Conservation (phyloP, 2,888 invertebrate species). For the Oscheius sp. region DNA sequence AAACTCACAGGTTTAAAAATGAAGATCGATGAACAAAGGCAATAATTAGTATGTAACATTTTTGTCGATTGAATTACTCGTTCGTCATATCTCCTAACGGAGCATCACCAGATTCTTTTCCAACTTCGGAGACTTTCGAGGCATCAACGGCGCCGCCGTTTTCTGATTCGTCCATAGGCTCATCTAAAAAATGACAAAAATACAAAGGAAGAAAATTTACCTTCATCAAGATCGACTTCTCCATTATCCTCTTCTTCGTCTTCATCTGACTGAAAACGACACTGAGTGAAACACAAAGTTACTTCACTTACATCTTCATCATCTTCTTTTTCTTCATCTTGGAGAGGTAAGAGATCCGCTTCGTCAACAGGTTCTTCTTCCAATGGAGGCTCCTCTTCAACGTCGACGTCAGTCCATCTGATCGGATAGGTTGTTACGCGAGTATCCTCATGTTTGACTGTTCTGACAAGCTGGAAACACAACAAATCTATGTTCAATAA, state of each 20-base stretch:
- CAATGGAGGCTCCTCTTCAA: conserved; percentile 41
- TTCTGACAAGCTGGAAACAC: conserved; percentile 51
- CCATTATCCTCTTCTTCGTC: conserved; percentile 43
- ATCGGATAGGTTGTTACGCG: conserved; percentile 76
- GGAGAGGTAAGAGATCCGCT: conserved; percentile 57
- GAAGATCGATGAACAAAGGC: not conserved
- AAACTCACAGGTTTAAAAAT: conserved; percentile 4
- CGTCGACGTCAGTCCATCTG: conserved; percentile 75
- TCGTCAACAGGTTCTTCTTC: conserved; percentile 48
- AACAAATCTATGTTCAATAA: not conserved
- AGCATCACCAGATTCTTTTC: conserved; percentile 6
- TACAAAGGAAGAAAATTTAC: not conserved
- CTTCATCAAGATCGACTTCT: conserved; percentile 45
- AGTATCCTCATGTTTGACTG: conserved; percentile 74
- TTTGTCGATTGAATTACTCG: conserved; percentile 6
- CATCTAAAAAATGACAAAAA: not conserved
- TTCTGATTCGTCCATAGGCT: conserved; percentile 24
- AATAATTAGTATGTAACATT: not conserved
- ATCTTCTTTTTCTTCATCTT: conserved; percentile 47
- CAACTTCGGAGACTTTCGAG: not conserved
- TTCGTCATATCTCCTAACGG: conserved; percentile 27
- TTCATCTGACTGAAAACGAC: conserved; percentile 36
- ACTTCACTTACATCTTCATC: conserved; percentile 12
- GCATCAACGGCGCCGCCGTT: conserved; percentile 9
- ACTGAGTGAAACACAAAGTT: not conserved